phyloP scores from a whole-genome alignment of 2,888 invertebrate genomes.

The Mythimna loreyi region DNA sequence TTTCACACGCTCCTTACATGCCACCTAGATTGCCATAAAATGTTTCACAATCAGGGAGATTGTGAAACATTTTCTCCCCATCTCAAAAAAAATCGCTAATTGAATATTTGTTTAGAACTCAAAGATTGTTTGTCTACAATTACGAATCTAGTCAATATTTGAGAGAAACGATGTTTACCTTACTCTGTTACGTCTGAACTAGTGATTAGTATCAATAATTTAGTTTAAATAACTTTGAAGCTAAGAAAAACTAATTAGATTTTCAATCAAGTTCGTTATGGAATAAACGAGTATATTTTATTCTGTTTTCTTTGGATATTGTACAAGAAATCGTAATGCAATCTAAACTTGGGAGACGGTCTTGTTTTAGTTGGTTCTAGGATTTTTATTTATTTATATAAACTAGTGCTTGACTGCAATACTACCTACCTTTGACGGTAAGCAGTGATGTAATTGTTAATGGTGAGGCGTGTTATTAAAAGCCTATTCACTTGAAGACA shows the following conservation, averaged over 20 bases:
- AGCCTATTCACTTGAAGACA: no score
- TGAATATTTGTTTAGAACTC: no score
- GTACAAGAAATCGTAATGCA: slow-evolving; percentile 2
- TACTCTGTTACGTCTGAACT: background rate
- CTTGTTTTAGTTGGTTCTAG: background rate
- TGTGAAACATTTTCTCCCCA: no score
- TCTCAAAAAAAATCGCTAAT: no score
- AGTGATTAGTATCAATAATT: background rate
- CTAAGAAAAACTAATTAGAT: background rate
- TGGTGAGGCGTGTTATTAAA: no score
- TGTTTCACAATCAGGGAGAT: no score
- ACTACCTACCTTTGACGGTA: no score
- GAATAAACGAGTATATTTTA: slow-evolving; percentile 1
- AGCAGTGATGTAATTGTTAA: no score
- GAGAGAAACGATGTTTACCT: background rate
- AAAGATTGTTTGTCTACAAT: slow-evolving; percentile 2
- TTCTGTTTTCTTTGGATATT: slow-evolving; percentile 4
- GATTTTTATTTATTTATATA: no score
- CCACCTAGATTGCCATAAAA: no score
- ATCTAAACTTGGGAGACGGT: slow-evolving; percentile 2
- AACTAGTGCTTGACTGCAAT: no score
- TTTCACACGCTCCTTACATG: no score
- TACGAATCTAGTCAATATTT: background rate
- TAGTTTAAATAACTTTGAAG: slow-evolving; percentile 1
- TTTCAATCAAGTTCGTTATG: slow-evolving; percentile 12